These are phyloP conservation scores for Pachypanchax playfairii DNA, from an alignment of 2,113 vertebrate species.

Conservation along the genomic window DNA sequence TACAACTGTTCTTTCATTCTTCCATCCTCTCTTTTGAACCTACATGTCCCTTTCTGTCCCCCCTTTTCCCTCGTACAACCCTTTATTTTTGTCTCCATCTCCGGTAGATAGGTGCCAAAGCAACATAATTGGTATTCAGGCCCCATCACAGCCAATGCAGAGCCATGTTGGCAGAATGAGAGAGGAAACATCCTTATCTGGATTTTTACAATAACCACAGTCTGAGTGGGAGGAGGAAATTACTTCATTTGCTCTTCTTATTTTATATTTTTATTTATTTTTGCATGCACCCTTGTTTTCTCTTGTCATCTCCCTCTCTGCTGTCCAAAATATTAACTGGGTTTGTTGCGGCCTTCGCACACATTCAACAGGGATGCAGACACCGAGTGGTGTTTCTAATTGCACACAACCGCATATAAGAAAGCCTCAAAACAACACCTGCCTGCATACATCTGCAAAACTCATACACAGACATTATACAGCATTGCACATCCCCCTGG, in stretches of 20 bases:
- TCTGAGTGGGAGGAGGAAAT: conserved; percentile 17
- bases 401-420: conserved; percentile 6
- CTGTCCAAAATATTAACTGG: conserved; percentile 65
- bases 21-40: conserved; percentile 9
- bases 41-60: background rate
- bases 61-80: conserved; percentile 47
- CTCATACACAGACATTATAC: conserved; percentile 22
- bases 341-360: conserved; percentile 12
- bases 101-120: conserved; percentile 51
- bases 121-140: conserved; percentile 73
- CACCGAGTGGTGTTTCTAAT: conserved; percentile 16
- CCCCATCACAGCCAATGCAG: conserved; percentile 66
- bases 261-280: conserved; percentile 35
- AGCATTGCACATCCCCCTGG: conserved; percentile 31
- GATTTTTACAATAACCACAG: conserved; percentile 68
- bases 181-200: conserved; percentile 76
- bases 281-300: conserved; percentile 13
- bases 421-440: conserved; percentile 25
- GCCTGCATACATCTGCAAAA: conserved; percentile 22
- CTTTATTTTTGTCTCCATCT: conserved; percentile 53
- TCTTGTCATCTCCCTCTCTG: conserved; percentile 39
- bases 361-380: conserved; percentile 13
- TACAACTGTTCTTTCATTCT: background rate
- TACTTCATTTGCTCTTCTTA: conserved; percentile 36
- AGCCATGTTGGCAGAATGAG: conserved; percentile 67